A percentile compares a stretch with the other conserved stretches of the same genome.
Conservation (phyloP, 2,888 invertebrate genomes). For the Colletes collaris region DNA sequence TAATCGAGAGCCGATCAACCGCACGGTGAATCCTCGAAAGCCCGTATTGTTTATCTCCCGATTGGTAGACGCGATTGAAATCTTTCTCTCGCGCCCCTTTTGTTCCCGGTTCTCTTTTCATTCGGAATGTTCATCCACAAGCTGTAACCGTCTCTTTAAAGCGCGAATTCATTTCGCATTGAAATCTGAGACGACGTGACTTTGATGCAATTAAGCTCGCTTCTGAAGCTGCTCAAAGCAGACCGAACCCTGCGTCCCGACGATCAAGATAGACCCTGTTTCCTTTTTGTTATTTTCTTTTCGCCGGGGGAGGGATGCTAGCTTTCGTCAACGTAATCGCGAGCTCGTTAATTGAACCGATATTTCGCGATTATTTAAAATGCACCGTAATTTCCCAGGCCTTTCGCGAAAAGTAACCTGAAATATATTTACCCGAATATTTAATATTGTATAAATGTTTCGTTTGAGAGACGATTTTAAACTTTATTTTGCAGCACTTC, state of each 20-base stretch:
- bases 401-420: too few species aligned
- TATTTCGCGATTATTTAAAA: too few species aligned
- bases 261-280: neutral
- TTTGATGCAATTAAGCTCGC: slow-evolving; percentile 41
- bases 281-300: neutral
- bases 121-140: slow-evolving; percentile 61
- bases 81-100: slow-evolving; percentile 69
- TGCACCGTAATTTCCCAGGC: too few species aligned
- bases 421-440: too few species aligned
- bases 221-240: slow-evolving; percentile 2
- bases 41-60: slow-evolving; percentile 73
- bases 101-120: slow-evolving; percentile 63
- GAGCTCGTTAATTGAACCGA: too few species aligned
- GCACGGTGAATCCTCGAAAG: slow-evolving; percentile 72
- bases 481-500: too few species aligned
- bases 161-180: slow-evolving; percentile 29
- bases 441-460: too few species aligned
- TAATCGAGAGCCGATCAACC: slow-evolving; percentile 79
- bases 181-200: slow-evolving; percentile 42
- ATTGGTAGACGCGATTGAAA: slow-evolving; percentile 78
- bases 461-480: too few species aligned
- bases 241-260: slow-evolving; percentile 2
- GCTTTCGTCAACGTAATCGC: neutral
- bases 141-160: slow-evolving; percentile 66
- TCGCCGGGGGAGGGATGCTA: neutral